Percentiles rank a stretch among this genome's conserved stretches.
Conservation (phyloP, 2,113 vertebrate genomes). For the Centropus bengalensis region DNA sequence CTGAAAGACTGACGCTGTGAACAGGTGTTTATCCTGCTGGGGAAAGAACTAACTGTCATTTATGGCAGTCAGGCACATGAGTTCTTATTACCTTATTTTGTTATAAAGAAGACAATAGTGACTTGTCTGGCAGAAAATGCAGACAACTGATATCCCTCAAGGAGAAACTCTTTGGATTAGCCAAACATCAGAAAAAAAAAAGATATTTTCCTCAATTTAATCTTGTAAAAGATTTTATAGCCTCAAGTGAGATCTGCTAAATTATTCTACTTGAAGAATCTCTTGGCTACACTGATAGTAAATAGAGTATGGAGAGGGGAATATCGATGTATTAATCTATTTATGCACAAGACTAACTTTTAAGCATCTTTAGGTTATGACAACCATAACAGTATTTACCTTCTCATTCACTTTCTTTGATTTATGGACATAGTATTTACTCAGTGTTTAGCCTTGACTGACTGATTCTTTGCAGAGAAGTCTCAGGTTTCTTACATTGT, state of each 20-base stretch:
- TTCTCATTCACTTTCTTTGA: background rate
- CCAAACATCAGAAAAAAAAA: background rate
- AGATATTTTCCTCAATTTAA: background rate
- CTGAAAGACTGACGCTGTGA: background rate
- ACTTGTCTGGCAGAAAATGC: background rate
- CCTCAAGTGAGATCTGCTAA: background rate
- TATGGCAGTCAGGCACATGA: background rate
- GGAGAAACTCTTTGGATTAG: background rate
- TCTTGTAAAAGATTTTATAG: background rate
- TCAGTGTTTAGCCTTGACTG: background rate
- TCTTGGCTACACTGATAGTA: background rate
- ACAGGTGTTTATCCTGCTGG: conserved; percentile 23
- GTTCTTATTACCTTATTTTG: background rate
- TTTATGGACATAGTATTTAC: background rate
- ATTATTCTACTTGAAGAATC: background rate
- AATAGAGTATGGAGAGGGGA: background rate
- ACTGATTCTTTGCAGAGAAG: background rate
- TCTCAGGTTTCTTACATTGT: background rate
- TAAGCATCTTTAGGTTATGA: background rate
- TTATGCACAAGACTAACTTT: background rate
- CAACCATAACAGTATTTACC: background rate
- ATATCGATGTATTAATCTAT: background rate
- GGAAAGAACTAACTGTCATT: conserved; percentile 2
- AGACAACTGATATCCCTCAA: background rate
- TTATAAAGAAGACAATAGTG: background rate